Percentiles rank a stretch among this genome's conserved stretches.
Evolutionary conservation across 2,113 vertebrate species (phyloP).

Genomic region (Phoxinus phoxinus): DNA sequence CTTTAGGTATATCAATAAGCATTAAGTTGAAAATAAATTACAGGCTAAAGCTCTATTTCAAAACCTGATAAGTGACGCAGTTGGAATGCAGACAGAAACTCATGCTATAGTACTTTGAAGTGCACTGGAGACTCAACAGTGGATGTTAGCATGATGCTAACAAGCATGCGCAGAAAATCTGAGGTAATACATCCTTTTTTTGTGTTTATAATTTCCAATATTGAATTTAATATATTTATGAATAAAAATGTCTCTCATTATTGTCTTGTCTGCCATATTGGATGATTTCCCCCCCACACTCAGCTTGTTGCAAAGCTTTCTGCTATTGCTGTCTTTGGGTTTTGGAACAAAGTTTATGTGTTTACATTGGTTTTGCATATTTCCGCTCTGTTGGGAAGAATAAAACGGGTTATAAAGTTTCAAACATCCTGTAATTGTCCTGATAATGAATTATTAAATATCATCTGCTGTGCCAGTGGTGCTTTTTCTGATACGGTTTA

Average conservation of each 20-base stretch:
- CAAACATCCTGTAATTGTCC: neutral
- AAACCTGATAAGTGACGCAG: neutral
- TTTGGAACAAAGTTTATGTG: neutral
- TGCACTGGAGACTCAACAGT: too few species aligned
- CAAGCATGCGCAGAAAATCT: neutral
- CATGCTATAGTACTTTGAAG: neutral
- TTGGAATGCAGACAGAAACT: neutral
- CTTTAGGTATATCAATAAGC: neutral
- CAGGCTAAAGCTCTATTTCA: neutral
- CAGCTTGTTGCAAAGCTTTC: neutral
- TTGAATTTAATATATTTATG: neutral
- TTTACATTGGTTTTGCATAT: neutral
- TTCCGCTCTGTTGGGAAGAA: neutral
- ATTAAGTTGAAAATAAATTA: neutral
- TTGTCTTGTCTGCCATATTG: neutral
- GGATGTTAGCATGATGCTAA: too few species aligned
- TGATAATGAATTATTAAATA: slow-evolving; percentile 1
- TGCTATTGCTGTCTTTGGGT: neutral
- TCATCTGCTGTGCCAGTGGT: neutral
- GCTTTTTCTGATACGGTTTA: neutral
- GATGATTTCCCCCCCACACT: too few species aligned
- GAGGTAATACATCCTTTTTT: neutral
- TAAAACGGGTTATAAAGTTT: neutral
- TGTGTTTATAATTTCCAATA: too few species aligned
- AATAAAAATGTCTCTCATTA: neutral